Evolutionary conservation across 2,797 vertebrate genomes (phyloP).

Genomic region (Gymnocypris eckloni): DNA sequence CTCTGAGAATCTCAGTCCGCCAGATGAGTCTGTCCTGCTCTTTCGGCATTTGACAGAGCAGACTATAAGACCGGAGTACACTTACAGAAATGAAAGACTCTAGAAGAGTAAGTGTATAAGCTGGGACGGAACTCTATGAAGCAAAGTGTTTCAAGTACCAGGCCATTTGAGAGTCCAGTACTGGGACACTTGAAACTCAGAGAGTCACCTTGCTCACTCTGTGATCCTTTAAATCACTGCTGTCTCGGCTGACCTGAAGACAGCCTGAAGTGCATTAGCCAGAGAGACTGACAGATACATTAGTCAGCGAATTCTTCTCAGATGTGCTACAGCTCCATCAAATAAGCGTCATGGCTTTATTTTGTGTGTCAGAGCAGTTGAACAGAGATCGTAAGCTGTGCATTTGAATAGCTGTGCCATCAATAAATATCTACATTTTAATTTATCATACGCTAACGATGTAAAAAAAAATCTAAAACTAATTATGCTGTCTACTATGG

Average conservation of each 20-base stretch:
- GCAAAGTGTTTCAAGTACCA: slow-evolving; percentile 43
- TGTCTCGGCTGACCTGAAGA: slow-evolving; percentile 53
- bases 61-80: slow-evolving; percentile 1
- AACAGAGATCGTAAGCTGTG: slow-evolving; percentile 12
- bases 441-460: background rate
- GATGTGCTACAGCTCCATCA: slow-evolving; percentile 39
- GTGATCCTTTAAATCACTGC: slow-evolving; percentile 60
- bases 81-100: slow-evolving; percentile 6
- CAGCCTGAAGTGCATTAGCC: slow-evolving; percentile 27
- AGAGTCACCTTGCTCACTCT: slow-evolving; percentile 58
- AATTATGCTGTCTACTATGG: background rate
- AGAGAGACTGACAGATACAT: slow-evolving; percentile 47
- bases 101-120: slow-evolving; percentile 9
- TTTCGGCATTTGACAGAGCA: slow-evolving; percentile 15
- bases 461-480: background rate
- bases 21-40: slow-evolving; percentile 10
- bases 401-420: background rate
- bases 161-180: slow-evolving; percentile 25
- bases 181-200: slow-evolving; percentile 41
- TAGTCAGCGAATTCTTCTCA: slow-evolving; percentile 55
- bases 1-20: slow-evolving; percentile 10
- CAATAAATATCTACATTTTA: background rate
- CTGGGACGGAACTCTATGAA: slow-evolving; percentile 27
- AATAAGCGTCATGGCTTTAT: slow-evolving; percentile 33
- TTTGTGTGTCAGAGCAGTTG: slow-evolving; percentile 28